Conservation (phyloP, 2,888 invertebrate genomes). For the Napeogenes inachia region DNA sequence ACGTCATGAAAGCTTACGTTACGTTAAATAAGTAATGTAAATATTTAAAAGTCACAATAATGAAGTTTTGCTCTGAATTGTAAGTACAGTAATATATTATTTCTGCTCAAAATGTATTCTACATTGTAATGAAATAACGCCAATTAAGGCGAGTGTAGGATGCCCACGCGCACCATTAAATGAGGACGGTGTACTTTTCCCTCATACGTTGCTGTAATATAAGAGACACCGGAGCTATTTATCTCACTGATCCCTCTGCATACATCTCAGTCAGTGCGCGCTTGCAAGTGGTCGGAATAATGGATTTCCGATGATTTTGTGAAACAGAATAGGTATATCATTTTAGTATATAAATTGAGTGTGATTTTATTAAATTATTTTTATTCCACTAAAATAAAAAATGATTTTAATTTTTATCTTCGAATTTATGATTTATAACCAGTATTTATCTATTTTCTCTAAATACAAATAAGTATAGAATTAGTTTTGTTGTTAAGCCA, state of each 20-base stretch:
- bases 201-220: constrained; percentile 52
- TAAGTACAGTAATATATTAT: no score
- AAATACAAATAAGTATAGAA: no score
- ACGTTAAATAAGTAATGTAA: no score
- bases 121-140: constrained; percentile 6
- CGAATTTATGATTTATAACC: no score
- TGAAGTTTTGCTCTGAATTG: no score
- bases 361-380: background rate
- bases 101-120: background rate
- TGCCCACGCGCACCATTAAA: constrained; percentile 15
- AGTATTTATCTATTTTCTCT: no score
- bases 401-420: no score
- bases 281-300: constrained; percentile 41
- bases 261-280: constrained; percentile 67
- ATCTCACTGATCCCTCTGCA: constrained; percentile 73
- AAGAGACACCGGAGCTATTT: constrained; percentile 67
- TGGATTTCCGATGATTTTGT: constrained; percentile 56
- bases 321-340: constrained; percentile 31
- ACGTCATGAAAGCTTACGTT: no score
- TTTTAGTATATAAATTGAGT: background rate
- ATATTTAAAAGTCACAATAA: no score
- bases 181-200: constrained; percentile 10
- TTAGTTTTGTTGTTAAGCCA: no score
- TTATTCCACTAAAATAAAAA: no score
- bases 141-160: constrained; percentile 41